These are phyloP conservation scores for Lasius platythorax DNA, from an alignment of 2,888 invertebrate species.

Conservation along the genomic window DNA sequence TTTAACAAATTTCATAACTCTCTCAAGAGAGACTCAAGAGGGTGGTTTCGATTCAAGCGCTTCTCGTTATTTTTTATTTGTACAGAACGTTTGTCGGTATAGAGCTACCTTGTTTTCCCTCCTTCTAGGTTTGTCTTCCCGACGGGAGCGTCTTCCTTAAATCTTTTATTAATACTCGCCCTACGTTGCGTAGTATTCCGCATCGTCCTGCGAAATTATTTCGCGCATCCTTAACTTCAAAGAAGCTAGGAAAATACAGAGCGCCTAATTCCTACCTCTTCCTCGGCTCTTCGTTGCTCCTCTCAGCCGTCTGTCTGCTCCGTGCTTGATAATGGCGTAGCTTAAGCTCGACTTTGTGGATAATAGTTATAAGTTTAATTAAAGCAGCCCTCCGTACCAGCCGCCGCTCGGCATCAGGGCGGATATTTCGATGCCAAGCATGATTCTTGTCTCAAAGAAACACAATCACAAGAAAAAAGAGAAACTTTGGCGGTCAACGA, in stretches of 20 bases:
- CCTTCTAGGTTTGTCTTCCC: background rate
- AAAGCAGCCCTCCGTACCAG: constrained; percentile 67
- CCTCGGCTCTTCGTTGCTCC: constrained; percentile 35
- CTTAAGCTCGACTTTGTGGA: constrained; percentile 73
- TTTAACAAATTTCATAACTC: constrained; percentile 35
- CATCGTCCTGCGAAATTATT: constrained; percentile 46
- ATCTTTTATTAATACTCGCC: constrained; percentile 52
- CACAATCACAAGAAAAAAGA: constrained; percentile 36
- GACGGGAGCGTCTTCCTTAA: constrained; percentile 8
- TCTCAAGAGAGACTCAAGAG: background rate
- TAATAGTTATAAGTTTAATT: constrained; percentile 81
- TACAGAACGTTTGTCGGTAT: constrained; percentile 16
- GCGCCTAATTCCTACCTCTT: constrained; percentile 37
- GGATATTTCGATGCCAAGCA: constrained; percentile 40
- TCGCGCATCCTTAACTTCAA: constrained; percentile 52
- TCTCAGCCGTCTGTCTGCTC: constrained; percentile 68
- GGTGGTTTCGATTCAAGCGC: constrained; percentile 10
- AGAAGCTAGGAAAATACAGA: constrained; percentile 44
- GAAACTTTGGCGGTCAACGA: constrained; percentile 19
- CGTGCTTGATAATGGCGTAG: constrained; percentile 73
- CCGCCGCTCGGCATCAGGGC: constrained; percentile 57
- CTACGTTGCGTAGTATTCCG: constrained; percentile 39
- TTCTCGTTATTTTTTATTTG: constrained; percentile 44
- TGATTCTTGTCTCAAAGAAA: constrained; percentile 46
- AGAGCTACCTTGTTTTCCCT: constrained; percentile 16